Evolutionary conservation across 2,797 vertebrate genomes (phyloP).

Genomic region (Rhynchonycteris naso): DNA sequence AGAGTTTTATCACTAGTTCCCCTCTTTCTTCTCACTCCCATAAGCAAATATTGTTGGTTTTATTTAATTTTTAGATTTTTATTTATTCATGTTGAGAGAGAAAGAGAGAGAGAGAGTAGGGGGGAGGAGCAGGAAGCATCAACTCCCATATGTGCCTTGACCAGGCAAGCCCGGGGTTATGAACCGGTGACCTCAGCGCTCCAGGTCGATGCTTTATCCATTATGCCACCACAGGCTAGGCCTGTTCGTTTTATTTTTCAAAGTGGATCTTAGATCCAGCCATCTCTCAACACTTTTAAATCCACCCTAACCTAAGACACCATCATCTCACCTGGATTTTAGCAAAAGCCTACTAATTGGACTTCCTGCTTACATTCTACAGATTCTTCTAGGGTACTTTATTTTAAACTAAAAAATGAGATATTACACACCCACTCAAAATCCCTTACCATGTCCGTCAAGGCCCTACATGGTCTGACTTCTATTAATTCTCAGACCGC

Average conservation of each 20-base stretch:
- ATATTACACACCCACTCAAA: not conserved
- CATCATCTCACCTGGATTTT: not conserved
- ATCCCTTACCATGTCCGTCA: not conserved
- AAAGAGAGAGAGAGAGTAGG: no score
- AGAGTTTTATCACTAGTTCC: not conserved
- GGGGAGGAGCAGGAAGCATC: no score
- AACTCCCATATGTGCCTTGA: no score
- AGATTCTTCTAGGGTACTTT: not conserved
- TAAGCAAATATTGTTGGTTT: not conserved
- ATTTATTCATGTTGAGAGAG: no score
- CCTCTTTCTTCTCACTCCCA: not conserved
- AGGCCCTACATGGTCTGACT: not conserved
- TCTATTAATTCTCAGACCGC: not conserved
- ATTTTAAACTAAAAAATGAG: not conserved
- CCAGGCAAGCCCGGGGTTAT: no score
- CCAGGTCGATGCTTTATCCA: no score
- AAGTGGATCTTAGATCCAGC: not conserved
- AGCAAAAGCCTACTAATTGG: not conserved
- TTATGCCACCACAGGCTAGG: no score
- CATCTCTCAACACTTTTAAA: not conserved
- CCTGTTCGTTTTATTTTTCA: not conserved
- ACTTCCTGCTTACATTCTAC: not conserved
- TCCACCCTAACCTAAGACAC: not conserved
- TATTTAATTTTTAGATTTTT: not conserved
- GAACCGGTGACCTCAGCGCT: no score